Percentiles rank a stretch among this genome's conserved stretches.
These are phyloP conservation scores for Pemphredon lugubris DNA, from an alignment of 2,888 invertebrate species.

Conservation along the genomic window DNA sequence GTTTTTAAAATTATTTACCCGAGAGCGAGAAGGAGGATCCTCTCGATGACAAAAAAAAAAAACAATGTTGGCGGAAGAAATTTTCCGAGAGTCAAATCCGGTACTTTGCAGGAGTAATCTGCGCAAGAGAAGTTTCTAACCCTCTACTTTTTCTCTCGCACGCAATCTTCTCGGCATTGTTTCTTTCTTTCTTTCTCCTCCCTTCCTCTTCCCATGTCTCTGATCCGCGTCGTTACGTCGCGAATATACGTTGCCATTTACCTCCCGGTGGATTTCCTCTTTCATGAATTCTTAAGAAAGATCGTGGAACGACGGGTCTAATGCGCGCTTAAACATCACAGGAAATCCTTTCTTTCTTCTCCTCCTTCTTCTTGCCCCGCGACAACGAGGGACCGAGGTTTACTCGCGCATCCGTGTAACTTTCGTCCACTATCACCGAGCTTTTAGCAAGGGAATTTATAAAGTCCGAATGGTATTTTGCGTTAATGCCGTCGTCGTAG, in stretches of 20 bases:
- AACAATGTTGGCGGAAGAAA: too few relatives aligned
- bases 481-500: background rate
- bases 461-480: slow-evolving; percentile 4
- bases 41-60: too few relatives aligned
- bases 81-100: too few relatives aligned
- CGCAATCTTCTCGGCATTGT: slow-evolving; percentile 7
- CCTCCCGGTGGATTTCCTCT: slow-evolving; percentile 52
- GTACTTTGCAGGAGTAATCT: background rate
- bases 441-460: slow-evolving; percentile 3
- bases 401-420: slow-evolving; percentile 6
- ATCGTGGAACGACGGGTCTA: slow-evolving; percentile 45
- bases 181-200: slow-evolving; percentile 5
- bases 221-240: slow-evolving; percentile 57
- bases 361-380: slow-evolving; percentile 9
- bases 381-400: background rate
- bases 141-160: background rate
- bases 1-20: too few relatives aligned
- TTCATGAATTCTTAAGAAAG: slow-evolving; percentile 57
- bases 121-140: background rate
- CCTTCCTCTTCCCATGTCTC: slow-evolving; percentile 18
- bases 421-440: background rate
- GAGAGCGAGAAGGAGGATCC: too few relatives aligned
- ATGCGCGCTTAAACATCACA: slow-evolving; percentile 53
- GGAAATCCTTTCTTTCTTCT: slow-evolving; percentile 45
- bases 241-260: slow-evolving; percentile 61